Evolutionary conservation across 2,113 vertebrate species (phyloP).

Genomic region (Oriolus oriolus): DNA sequence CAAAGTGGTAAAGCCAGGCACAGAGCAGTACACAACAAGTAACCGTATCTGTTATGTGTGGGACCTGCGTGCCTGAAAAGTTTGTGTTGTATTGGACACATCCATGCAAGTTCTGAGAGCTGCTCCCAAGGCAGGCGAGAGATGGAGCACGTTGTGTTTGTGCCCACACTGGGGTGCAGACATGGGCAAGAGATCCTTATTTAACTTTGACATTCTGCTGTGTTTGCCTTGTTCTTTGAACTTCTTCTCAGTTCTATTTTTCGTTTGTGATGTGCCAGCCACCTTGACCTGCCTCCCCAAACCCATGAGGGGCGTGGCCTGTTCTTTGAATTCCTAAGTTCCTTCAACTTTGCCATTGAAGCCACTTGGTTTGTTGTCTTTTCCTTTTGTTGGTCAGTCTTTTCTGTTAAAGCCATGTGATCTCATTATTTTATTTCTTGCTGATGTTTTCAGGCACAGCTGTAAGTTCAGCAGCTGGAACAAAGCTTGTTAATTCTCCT

Average conservation of each 20-base stretch:
- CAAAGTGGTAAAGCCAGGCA: not conserved
- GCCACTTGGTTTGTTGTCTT: not conserved
- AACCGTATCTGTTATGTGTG: not conserved
- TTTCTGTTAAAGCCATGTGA: not conserved
- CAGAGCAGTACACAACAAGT: not conserved
- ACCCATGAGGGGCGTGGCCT: fast-evolving
- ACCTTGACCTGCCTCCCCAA: not conserved
- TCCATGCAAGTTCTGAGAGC: not conserved
- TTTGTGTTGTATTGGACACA: not conserved
- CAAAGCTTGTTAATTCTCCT: not conserved
- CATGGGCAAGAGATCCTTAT: not conserved
- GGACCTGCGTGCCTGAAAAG: fast-evolving
- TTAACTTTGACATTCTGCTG: not conserved
- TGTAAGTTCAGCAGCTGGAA: not conserved
- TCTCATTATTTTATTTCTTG: not conserved
- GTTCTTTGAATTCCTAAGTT: not conserved
- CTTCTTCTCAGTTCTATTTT: not conserved
- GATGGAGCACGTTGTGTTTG: fast-evolving
- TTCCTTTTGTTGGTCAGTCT: not conserved
- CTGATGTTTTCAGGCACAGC: not conserved
- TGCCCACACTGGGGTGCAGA: not conserved
- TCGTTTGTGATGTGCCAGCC: not conserved
- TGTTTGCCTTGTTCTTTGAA: not conserved
- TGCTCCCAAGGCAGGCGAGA: not conserved
- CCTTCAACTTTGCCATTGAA: not conserved